Evolutionary conservation across 2,888 invertebrate genomes (phyloP).

Genomic region (Apamea crenata): DNA sequence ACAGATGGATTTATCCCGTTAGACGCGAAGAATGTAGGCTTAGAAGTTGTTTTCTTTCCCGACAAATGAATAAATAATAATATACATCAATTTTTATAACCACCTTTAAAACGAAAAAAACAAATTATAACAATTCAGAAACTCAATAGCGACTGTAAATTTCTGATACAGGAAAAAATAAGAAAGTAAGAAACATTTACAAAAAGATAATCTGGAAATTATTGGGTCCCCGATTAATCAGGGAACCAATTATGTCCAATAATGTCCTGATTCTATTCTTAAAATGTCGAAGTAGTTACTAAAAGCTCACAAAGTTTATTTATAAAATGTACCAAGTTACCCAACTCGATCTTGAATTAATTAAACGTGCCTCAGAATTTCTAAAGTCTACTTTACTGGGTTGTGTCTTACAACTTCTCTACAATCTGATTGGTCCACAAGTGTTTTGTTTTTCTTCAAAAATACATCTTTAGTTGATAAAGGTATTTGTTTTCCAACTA

Average conservation of each 20-base stretch:
- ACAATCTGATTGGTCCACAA: conserved; percentile 39
- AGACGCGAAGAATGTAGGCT: neutral
- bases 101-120: no score
- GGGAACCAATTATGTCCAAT: no score
- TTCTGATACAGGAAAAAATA: no score
- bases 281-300: neutral
- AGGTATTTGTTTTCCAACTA: conserved; percentile 38
- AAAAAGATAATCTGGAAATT: no score
- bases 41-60: neutral
- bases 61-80: neutral
- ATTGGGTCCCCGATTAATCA: no score
- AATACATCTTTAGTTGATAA: conserved; percentile 18
- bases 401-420: conserved; percentile 37
- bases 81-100: no score
- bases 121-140: no score
- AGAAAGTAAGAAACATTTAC: no score
- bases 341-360: conserved; percentile 37
- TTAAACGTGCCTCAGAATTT: conserved; percentile 35
- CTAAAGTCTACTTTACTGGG: conserved; percentile 29
- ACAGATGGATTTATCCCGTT: neutral
- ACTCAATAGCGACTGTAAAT: no score
- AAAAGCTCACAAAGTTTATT: conserved; percentile 16
- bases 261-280: neutral
- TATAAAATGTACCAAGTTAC: conserved; percentile 18
- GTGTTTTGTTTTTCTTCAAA: conserved; percentile 35